phyloP scores from a whole-genome alignment of 2,113 vertebrate genomes.

The Ranitomeya variabilis region DNA sequence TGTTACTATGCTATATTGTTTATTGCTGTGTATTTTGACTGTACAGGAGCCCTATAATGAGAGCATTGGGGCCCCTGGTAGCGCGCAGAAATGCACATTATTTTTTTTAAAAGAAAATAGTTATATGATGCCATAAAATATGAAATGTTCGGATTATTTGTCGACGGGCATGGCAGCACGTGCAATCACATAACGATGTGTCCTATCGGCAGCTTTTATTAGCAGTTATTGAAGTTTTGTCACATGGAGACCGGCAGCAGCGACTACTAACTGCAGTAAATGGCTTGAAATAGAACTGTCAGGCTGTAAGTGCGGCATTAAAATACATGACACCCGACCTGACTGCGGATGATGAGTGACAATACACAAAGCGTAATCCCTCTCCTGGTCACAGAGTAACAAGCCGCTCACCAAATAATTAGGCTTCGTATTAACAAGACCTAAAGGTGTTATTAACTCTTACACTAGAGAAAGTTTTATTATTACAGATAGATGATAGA shows the following conservation, averaged over 20 bases:
- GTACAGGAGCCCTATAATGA: background rate
- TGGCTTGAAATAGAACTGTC: constrained; percentile 3
- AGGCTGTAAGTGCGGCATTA: background rate
- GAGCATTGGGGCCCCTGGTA: background rate
- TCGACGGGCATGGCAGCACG: background rate
- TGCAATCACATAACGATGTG: background rate
- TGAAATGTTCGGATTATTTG: background rate
- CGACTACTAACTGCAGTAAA: background rate
- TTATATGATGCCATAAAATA: background rate
- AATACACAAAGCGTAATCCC: background rate
- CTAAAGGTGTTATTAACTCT: background rate
- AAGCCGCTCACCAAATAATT: background rate
- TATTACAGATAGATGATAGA: background rate
- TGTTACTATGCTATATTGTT: background rate
- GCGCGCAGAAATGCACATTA: background rate
- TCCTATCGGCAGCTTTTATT: background rate
- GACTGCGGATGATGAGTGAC: constrained; percentile 10
- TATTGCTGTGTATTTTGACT: background rate
- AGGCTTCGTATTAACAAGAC: background rate
- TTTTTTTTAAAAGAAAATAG: background rate
- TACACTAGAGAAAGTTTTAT: background rate
- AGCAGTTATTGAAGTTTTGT: background rate
- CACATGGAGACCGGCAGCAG: background rate
- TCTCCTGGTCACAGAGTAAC: background rate
- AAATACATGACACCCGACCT: constrained; percentile 6